Conservation (phyloP, 2,113 vertebrate species). For the Indicator maculatus region DNA sequence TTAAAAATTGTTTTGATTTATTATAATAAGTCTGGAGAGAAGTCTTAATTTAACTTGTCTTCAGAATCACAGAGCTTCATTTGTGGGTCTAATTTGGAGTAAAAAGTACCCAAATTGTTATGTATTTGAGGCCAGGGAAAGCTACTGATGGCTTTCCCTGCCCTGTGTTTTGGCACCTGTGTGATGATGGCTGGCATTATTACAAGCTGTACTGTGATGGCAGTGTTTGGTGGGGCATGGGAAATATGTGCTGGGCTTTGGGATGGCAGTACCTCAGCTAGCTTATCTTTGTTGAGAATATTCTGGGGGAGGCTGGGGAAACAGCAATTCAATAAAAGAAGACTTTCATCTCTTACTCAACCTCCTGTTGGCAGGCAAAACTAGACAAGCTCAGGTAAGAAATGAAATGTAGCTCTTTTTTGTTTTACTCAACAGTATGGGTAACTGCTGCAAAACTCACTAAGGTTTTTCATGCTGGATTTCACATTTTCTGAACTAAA, state of each 20-base stretch:
- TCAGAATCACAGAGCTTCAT: background rate
- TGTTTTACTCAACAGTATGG: background rate
- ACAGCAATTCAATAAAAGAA: background rate
- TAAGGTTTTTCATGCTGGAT: constrained; percentile 8
- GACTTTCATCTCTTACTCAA: background rate
- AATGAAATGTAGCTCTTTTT: background rate
- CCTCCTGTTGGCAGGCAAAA: constrained; percentile 12
- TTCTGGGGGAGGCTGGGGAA: background rate
- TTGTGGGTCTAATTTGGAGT: background rate
- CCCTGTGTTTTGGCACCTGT: background rate
- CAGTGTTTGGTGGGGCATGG: background rate
- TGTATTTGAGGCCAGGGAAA: background rate
- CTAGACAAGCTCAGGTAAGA: background rate
- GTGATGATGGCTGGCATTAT: background rate
- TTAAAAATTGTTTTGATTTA: background rate
- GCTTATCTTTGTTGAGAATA: background rate
- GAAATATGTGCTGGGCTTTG: background rate
- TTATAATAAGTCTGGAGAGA: background rate
- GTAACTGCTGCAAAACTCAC: constrained; percentile 17
- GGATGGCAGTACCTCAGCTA: background rate
- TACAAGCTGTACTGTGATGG: background rate
- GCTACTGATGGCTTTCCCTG: background rate
- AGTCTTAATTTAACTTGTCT: background rate
- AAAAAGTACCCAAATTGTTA: background rate
- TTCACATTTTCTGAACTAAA: background rate